These are phyloP conservation scores for Papilio elwesi DNA, from an alignment of 2,888 invertebrate genomes.

Conservation along the genomic window DNA sequence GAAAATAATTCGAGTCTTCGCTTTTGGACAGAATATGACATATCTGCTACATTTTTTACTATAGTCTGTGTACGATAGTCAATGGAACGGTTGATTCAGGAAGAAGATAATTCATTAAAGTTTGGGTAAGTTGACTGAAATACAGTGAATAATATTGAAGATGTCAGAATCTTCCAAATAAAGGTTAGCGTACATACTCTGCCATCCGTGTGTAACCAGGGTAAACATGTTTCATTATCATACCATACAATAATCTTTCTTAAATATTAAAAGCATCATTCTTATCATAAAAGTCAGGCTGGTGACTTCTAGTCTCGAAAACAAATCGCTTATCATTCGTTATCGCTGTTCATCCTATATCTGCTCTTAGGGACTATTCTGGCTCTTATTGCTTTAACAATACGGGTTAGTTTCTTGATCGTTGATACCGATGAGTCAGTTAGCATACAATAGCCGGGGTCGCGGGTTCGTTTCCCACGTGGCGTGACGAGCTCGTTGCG, in stretches of 20 bases:
- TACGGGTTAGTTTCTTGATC: background rate
- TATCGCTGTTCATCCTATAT: slow-evolving; percentile 21
- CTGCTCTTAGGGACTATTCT: background rate
- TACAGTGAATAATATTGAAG: no score
- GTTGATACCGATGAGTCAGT: slow-evolving; percentile 53
- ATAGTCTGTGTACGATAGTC: no score
- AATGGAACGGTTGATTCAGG: no score
- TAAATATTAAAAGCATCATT: background rate
- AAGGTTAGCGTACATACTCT: no score
- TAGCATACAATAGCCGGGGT: slow-evolving; percentile 65
- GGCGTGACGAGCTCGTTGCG: slow-evolving; percentile 34
- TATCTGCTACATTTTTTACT: no score
- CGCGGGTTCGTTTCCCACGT: slow-evolving; percentile 55
- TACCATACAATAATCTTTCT: background rate
- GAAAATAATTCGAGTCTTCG: no score
- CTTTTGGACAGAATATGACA: no score
- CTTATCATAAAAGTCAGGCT: slow-evolving; percentile 1
- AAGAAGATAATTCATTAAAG: no score
- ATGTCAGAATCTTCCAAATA: no score
- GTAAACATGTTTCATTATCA: background rate
- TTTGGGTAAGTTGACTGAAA: no score
- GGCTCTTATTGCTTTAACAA: background rate
- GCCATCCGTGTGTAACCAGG: no score
- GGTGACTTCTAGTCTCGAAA: slow-evolving; percentile 32
- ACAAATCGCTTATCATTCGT: slow-evolving; percentile 32